A percentile compares a stretch with the other conserved stretches of the same genome.
These are phyloP conservation scores for Nymphalis c-album DNA, from an alignment of 2,888 invertebrate genomes.

Conservation along the genomic window DNA sequence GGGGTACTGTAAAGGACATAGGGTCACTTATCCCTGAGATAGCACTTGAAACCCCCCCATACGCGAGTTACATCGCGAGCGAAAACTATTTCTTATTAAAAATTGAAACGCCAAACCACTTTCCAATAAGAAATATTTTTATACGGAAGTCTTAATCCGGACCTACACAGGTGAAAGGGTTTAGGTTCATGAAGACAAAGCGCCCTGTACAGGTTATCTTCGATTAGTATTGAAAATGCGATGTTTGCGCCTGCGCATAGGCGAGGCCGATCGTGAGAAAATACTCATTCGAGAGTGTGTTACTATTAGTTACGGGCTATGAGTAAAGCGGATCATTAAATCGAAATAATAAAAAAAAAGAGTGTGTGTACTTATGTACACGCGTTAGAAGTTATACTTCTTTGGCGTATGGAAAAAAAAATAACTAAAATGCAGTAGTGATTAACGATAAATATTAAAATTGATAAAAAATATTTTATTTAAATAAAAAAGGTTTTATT, in stretches of 20 bases:
- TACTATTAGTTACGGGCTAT: conserved; percentile 49
- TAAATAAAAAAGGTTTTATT: too few relatives aligned
- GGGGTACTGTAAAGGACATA: too few relatives aligned
- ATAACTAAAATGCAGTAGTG: too few relatives aligned
- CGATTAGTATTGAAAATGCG: conserved; percentile 44
- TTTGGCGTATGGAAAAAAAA: too few relatives aligned
- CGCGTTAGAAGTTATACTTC: too few relatives aligned
- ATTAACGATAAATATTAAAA: too few relatives aligned
- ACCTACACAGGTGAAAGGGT: conserved; percentile 33
- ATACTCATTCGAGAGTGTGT: conserved; percentile 57
- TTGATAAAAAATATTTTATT: too few relatives aligned
- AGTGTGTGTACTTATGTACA: too few relatives aligned
- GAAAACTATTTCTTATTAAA: background rate
- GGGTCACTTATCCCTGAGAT: too few relatives aligned
- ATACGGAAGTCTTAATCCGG: conserved; percentile 3
- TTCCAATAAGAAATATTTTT: conserved; percentile 14
- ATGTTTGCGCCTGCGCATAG: conserved; percentile 41
- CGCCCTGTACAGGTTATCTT: conserved; percentile 39
- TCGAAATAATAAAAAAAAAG: too few relatives aligned
- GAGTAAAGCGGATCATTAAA: conserved; percentile 43
- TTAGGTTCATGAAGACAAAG: conserved; percentile 14
- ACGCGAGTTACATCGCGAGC: too few relatives aligned
- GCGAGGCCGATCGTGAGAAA: conserved; percentile 65
- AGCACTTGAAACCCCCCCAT: too few relatives aligned
- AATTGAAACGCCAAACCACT: background rate